phyloP scores from a whole-genome alignment of 2,113 vertebrate genomes.

The Phylloscopus trochiloides region DNA sequence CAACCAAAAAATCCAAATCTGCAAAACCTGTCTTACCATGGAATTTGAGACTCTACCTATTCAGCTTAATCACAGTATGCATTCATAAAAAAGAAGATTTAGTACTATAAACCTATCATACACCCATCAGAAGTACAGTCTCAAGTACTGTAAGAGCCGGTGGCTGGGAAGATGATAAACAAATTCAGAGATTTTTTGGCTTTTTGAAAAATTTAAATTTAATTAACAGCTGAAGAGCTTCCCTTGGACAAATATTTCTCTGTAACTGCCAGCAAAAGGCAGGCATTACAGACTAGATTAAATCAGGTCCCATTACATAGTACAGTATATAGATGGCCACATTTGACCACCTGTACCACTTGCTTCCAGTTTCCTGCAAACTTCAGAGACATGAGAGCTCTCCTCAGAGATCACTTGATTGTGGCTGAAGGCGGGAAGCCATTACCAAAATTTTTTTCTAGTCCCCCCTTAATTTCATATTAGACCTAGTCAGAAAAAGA shows the following conservation, averaged over 20 bases:
- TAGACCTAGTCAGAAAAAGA: not conserved
- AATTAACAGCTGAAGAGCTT: not conserved
- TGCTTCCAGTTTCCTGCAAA: not conserved
- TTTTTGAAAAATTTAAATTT: not conserved
- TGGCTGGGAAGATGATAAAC: not conserved
- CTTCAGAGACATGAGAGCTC: not conserved
- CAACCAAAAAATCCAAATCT: not conserved
- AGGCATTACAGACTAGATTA: not conserved
- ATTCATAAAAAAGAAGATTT: not conserved
- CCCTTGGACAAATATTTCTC: not conserved
- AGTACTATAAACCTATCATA: not conserved
- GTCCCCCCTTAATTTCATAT: not conserved
- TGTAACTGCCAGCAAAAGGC: not conserved
- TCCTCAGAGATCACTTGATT: not conserved
- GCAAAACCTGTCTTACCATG: not conserved
- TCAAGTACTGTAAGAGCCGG: not conserved
- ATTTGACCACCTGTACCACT: not conserved
- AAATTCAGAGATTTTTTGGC: not conserved
- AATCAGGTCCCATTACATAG: not conserved
- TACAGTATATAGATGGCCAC: fast-evolving
- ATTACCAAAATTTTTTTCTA: not conserved
- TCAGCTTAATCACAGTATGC: not conserved
- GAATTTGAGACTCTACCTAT: not conserved
- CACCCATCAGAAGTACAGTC: not conserved
- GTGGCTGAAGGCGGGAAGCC: not conserved